Evolutionary conservation across 2,797 vertebrate species (phyloP).

Genomic region (Corythornis leucogaster): DNA sequence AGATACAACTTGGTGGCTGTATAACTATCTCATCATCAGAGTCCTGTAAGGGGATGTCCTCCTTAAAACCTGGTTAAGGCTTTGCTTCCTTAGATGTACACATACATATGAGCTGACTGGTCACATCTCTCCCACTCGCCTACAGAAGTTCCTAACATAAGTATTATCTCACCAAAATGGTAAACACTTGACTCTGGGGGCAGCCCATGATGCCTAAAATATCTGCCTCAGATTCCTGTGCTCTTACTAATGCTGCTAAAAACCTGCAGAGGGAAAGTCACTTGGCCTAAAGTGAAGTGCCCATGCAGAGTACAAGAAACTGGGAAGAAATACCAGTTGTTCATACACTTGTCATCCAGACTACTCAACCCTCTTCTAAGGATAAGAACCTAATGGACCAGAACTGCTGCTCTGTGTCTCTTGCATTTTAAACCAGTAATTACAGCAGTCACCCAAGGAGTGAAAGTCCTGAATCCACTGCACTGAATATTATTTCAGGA

Average conservation of each 20-base stretch:
- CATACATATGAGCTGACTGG: not conserved
- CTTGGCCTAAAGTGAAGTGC: not conserved
- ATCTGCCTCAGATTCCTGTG: not conserved
- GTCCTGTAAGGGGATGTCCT: not conserved
- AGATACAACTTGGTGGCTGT: not conserved
- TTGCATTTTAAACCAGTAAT: not conserved
- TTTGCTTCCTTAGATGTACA: not conserved
- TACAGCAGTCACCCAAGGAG: not conserved
- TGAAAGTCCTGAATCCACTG: not conserved
- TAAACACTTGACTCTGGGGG: not conserved
- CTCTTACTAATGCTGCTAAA: not conserved
- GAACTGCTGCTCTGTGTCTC: not conserved
- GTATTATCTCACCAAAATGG: not conserved
- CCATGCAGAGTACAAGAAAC: not conserved
- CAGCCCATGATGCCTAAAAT: not conserved
- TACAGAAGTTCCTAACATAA: not conserved
- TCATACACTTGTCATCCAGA: not conserved
- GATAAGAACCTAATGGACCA: not conserved
- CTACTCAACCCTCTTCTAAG: not conserved
- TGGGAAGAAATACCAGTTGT: not conserved
- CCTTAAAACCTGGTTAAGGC: not conserved
- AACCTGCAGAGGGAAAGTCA: not conserved
- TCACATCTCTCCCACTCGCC: accelerated
- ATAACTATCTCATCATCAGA: not conserved
- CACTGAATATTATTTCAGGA: not conserved